A percentile compares a stretch with the other conserved stretches of the same genome.
Conservation (phyloP, 2,797 vertebrate genomes). For the Micropoecilia bifurca region DNA sequence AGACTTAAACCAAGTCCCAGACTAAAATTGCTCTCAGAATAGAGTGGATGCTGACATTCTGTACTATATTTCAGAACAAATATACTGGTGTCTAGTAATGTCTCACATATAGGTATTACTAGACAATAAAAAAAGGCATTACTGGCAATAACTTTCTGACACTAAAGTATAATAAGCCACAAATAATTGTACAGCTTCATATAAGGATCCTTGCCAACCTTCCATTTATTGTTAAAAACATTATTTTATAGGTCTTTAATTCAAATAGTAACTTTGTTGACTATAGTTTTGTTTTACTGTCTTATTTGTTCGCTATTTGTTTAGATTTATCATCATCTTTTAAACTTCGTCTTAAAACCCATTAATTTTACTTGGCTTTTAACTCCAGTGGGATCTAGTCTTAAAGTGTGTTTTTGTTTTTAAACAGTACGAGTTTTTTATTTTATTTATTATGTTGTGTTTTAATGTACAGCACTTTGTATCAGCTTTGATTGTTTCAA, state of each 20-base stretch:
- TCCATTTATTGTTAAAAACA: neutral
- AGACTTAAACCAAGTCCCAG: neutral
- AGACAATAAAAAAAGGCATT: too few relatives aligned
- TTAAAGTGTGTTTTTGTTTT: too few relatives aligned
- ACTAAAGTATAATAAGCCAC: neutral
- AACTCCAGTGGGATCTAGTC: too few relatives aligned
- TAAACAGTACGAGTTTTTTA: too few relatives aligned
- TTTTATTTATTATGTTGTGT: too few relatives aligned
- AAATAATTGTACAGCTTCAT: neutral
- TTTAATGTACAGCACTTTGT: too few relatives aligned
- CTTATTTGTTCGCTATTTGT: neutral
- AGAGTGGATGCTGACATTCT: neutral
- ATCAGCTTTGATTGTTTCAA: too few relatives aligned
- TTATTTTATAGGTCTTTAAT: neutral
- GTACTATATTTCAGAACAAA: neutral
- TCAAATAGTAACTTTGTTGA: neutral
- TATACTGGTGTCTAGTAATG: neutral
- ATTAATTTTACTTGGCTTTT: too few relatives aligned
- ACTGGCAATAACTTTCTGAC: neutral
- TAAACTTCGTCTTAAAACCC: neutral
- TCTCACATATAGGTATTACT: neutral
- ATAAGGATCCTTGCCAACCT: neutral
- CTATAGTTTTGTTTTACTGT: neutral
- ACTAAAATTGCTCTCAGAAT: neutral
- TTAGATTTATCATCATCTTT: neutral